phyloP scores from a whole-genome alignment of 2,888 invertebrate genomes.

The Platycnemis pennipes region DNA sequence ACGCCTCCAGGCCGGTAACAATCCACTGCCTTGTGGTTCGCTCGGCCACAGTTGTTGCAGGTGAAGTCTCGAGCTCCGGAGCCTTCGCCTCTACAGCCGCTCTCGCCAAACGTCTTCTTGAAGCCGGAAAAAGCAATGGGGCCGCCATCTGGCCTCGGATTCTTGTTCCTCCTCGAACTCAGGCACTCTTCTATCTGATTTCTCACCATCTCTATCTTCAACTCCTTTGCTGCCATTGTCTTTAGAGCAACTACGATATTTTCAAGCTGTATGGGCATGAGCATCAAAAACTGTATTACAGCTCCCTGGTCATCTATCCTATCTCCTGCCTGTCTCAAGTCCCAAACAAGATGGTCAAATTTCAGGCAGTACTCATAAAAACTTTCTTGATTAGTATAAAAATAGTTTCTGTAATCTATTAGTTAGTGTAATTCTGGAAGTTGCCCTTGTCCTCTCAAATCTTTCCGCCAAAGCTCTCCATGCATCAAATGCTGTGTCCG shows the following conservation, averaged over 20 bases:
- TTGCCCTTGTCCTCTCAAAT: too few relatives aligned
- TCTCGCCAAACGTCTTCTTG: not conserved
- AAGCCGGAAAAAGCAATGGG: slow-evolving; percentile 68
- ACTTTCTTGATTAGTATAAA: too few relatives aligned
- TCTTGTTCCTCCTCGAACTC: slow-evolving; percentile 63
- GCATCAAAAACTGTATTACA: too few relatives aligned
- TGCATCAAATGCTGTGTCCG: too few relatives aligned
- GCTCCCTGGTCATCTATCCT: too few relatives aligned
- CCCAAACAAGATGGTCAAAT: too few relatives aligned
- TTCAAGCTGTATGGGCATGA: too few relatives aligned
- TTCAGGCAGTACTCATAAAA: too few relatives aligned
- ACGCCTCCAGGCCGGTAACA: not conserved
- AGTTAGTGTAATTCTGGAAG: too few relatives aligned
- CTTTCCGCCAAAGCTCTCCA: too few relatives aligned
- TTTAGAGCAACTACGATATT: not conserved
- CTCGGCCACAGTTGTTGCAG: not conserved
- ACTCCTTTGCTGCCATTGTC: not conserved
- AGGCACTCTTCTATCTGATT: slow-evolving; percentile 68
- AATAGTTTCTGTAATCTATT: too few relatives aligned
- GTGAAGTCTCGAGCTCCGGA: not conserved
- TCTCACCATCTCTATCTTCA: not conserved
- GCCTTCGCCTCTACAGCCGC: not conserved
- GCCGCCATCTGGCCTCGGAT: slow-evolving; percentile 53
- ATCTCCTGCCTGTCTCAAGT: too few relatives aligned
- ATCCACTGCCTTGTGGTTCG: not conserved